These are phyloP conservation scores for Tokudaia muenninki DNA, from an alignment of 2,797 vertebrate species.

Conservation along the genomic window DNA sequence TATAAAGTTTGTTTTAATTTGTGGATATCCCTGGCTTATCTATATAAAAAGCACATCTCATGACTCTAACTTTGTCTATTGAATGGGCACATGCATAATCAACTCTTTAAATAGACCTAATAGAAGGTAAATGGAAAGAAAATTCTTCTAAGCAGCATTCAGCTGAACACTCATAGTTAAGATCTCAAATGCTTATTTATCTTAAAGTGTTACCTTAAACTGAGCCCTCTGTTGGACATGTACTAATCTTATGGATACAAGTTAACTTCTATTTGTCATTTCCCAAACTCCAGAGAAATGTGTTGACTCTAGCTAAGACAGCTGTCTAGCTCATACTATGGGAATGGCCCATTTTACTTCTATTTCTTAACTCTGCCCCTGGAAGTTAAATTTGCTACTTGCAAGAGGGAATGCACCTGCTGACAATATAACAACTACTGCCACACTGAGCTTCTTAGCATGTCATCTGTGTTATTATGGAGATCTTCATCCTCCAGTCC, in stretches of 20 bases:
- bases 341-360: not conserved
- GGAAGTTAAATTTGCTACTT: not conserved
- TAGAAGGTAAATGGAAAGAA: not conserved
- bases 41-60: not conserved
- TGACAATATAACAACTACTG: not conserved
- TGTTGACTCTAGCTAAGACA: not conserved
- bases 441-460: not conserved
- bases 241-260: accelerated
- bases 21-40: not conserved
- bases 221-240: not conserved
- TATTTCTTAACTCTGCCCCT: not conserved
- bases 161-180: not conserved
- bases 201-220: not conserved
- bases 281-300: not conserved
- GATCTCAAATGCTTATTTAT: not conserved
- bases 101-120: not conserved
- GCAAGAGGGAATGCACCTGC: not conserved
- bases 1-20: not conserved
- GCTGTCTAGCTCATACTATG: not conserved
- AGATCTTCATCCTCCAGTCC: not conserved
- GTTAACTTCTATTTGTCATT: not conserved
- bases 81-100: not conserved
- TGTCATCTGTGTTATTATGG: not conserved
- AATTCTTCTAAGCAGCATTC: not conserved
- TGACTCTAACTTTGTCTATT: not conserved